Evolutionary conservation across 2,113 vertebrate species (phyloP).

Genomic region (Indri indri): DNA sequence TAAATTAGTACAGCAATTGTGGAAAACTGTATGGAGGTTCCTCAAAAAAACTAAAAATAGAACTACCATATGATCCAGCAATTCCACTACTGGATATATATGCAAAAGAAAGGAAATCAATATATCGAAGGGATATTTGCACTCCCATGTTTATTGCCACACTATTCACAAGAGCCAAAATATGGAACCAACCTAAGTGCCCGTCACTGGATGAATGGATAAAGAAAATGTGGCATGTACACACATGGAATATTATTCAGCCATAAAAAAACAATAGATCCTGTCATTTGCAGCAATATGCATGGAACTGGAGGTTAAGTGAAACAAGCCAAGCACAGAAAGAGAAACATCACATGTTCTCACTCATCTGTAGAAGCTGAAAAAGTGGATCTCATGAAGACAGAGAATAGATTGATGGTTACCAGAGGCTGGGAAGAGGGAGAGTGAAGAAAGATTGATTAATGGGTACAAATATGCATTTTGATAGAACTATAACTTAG

Average conservation of each 20-base stretch:
- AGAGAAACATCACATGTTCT: background rate
- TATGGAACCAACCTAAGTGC: background rate
- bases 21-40: background rate
- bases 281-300: background rate
- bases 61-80: background rate
- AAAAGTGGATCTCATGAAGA: background rate
- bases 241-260: background rate
- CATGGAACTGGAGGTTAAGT: background rate
- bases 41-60: background rate
- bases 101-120: background rate
- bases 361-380: background rate
- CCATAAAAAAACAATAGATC: background rate
- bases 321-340: background rate
- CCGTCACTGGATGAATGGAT: background rate
- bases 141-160: background rate
- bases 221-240: background rate
- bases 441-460: background rate
- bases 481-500: background rate
- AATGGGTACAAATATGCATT: background rate
- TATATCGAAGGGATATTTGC: background rate
- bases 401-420: background rate
- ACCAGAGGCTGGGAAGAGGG: background rate
- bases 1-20: background rate
- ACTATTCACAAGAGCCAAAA: background rate
- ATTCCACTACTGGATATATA: background rate